These are phyloP conservation scores for Pheosia tremula DNA, from an alignment of 2,888 invertebrate genomes.

Conservation along the genomic window DNA sequence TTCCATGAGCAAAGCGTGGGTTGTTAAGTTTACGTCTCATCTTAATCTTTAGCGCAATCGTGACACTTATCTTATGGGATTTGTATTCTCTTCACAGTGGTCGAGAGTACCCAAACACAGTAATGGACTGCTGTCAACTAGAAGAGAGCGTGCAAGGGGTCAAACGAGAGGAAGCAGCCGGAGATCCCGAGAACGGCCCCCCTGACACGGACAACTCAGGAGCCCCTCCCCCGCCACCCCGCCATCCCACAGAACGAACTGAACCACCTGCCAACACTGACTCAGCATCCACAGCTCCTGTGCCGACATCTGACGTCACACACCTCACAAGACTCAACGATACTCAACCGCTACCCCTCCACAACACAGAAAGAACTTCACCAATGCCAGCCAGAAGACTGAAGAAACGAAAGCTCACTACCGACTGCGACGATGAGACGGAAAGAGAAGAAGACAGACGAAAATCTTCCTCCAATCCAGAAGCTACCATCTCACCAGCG, in stretches of 20 bases:
- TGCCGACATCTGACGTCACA: conserved; percentile 71
- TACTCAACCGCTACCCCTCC: conserved; percentile 72
- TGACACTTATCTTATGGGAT: background rate
- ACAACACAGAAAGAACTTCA: conserved; percentile 76
- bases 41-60: no score
- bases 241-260: conserved; percentile 70
- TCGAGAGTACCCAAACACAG: conserved; percentile 94
- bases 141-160: conserved; percentile 92
- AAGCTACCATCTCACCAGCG: conserved; percentile 69
- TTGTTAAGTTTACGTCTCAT: no score
- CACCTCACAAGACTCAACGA: conserved; percentile 76
- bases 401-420: conserved; percentile 79
- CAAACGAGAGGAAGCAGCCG: conserved; percentile 92
- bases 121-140: conserved; percentile 97
- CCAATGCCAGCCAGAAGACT: conserved; percentile 87
- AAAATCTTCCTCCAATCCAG: conserved; percentile 75
- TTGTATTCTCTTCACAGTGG: conserved; percentile 84
- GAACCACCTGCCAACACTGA: conserved; percentile 72
- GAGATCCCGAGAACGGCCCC: conserved; percentile 95
- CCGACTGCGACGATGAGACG: conserved; percentile 72
- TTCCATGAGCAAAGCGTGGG: no score
- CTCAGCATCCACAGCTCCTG: conserved; percentile 72
- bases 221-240: conserved; percentile 66
- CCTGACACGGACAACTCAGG: conserved; percentile 90
- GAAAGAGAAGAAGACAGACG: conserved; percentile 76